A percentile compares a stretch with the other conserved stretches of the same genome.
These are phyloP conservation scores for Drosophila yakuba DNA, from an alignment of 1,140 invertebrate genomes.

Conservation along the genomic window DNA sequence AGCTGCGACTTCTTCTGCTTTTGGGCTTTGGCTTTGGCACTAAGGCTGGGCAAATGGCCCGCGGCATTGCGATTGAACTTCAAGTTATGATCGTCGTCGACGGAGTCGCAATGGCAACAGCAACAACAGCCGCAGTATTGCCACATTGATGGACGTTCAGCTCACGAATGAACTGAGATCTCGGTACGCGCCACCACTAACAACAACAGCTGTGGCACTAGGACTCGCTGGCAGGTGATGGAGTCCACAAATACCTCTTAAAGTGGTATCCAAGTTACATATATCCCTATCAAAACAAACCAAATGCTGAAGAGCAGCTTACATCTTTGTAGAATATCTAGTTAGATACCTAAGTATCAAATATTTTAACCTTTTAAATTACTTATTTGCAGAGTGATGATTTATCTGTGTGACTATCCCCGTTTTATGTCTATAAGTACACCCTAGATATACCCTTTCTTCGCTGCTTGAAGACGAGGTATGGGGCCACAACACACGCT, in stretches of 20 bases:
- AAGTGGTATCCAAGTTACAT: no score
- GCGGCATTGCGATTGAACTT: slow-evolving; percentile 84
- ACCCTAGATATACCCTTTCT: slow-evolving; percentile 12
- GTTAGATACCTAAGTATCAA: no score
- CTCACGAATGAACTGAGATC: slow-evolving; percentile 71
- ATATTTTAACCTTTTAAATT: no score
- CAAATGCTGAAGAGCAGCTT: no score
- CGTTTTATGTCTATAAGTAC: no score
- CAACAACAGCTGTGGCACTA: slow-evolving; percentile 43
- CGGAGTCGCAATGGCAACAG: slow-evolving; percentile 58
- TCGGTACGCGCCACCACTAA: slow-evolving; percentile 49
- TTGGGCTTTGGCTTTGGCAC: slow-evolving; percentile 80
- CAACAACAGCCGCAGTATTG: slow-evolving; percentile 33
- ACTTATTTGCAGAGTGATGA: no score
- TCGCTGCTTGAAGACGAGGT: slow-evolving; percentile 5
- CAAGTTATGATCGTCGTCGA: slow-evolving; percentile 83
- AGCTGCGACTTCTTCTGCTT: slow-evolving; percentile 57
- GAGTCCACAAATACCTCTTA: slow-evolving; percentile 8
- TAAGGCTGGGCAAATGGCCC: slow-evolving; percentile 84
- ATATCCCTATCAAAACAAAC: no score
- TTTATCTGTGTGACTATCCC: no score
- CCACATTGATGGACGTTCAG: slow-evolving; percentile 81
- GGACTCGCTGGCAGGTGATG: background rate
- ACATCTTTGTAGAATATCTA: no score
- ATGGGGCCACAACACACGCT: slow-evolving; percentile 70